These are phyloP conservation scores for Drosophila anceps DNA, from an alignment of 2,888 invertebrate species.

Conservation along the genomic window DNA sequence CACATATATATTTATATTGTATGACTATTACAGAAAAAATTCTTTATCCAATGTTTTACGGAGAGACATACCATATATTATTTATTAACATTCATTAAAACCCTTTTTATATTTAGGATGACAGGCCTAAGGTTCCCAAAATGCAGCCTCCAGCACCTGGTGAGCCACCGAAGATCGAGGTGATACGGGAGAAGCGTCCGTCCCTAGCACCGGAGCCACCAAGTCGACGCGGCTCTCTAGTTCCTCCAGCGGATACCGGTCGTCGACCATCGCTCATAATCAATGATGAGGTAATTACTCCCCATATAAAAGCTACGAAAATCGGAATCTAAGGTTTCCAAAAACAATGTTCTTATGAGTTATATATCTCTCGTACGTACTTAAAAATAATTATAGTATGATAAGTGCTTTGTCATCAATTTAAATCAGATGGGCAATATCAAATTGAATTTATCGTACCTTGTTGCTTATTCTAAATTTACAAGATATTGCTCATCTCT, in stretches of 20 bases:
- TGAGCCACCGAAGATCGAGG: slow-evolving; percentile 93
- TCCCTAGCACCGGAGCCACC: slow-evolving; percentile 90
- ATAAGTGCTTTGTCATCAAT: background rate
- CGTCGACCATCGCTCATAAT: slow-evolving; percentile 96
- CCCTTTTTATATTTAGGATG: slow-evolving; percentile 68
- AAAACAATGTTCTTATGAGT: background rate
- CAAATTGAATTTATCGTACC: background rate
- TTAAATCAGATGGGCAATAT: background rate
- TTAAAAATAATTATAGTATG: background rate
- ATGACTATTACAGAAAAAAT: background rate
- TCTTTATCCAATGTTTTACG: background rate
- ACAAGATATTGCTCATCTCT: background rate
- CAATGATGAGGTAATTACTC: slow-evolving; percentile 93
- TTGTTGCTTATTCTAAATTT: background rate
- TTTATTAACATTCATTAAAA: background rate
- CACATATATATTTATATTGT: too few species aligned
- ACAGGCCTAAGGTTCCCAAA: slow-evolving; percentile 87
- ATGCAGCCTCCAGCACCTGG: slow-evolving; percentile 88
- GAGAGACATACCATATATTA: background rate
- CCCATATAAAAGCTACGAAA: background rate
- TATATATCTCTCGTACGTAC: background rate
- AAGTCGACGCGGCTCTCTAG: slow-evolving; percentile 93
- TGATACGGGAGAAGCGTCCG: slow-evolving; percentile 93
- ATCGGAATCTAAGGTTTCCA: background rate
- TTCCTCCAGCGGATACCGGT: slow-evolving; percentile 93